Base-by-base conservation (phyloP, 2,113 vertebrate genomes). In the Sinocyclocheilus maitianheensis region DNA sequence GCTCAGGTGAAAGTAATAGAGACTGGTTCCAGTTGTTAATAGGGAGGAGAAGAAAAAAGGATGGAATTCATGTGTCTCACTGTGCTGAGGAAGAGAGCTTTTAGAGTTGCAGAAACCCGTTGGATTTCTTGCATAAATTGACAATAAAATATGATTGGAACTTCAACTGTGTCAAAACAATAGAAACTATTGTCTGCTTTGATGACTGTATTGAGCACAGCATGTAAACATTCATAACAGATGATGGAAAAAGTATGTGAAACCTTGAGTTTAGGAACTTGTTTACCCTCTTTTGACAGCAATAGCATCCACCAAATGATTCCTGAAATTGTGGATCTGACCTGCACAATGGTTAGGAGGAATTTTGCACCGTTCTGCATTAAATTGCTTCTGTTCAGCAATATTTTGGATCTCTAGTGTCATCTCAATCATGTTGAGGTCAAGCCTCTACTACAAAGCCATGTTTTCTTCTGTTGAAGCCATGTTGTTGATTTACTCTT, bases 31-130 rank as follows among this genome's bases (percentile, higher is more conserved):
- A 80, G 51, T 60, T 62, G 43, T 81, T 58, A 46, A 65, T 16
- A 14, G 60, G 80, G 62, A 82, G 43, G 62, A 69, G 43, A 65
- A 81, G 13, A 46, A 65, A 65, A 81, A 65, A 65, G 63, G 55
- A 30, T 13, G 48, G 48, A 51, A 13, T 51, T 13, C 2, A 51
- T 51, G 3, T 51, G 48, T 51, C 48, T 51, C 48, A 3, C 48
- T 51, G 48, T 51, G 48, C 48, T 51, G 48, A 51, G 63, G 13
- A 79, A 24, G 58, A 80, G 0, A 62, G 11, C 58, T 37, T 34
- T 78, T 30, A 58, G 14, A 37, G 9, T 46, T 63, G 20, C 22
- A 24, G 40, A 2, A 48, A 48, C 22, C 72, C 22, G 7, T 16
- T 55, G 75, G 48, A 30, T 18, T 26, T 77, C 14, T 77, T 77